phyloP scores from a whole-genome alignment of 1,140 invertebrate species.

The Sesamia nonagrioides region DNA sequence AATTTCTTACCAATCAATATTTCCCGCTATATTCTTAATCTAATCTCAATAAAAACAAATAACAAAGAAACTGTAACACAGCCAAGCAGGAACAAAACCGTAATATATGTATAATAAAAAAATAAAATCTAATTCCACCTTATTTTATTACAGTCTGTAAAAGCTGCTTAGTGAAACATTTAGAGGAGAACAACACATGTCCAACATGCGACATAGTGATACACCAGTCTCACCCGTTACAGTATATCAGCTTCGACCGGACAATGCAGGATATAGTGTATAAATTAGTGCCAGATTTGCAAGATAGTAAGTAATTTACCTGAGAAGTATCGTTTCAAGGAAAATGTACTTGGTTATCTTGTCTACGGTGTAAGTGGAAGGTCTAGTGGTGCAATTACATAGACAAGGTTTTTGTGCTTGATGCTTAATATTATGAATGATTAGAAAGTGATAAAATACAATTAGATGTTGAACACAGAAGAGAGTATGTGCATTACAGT shows the following conservation, averaged over 20 bases:
- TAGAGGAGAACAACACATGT: conserved; percentile 99
- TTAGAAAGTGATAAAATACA: no score
- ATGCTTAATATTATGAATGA: no score
- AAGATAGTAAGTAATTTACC: conserved; percentile 91
- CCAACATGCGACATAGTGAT: conserved; percentile 98
- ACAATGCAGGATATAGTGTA: conserved; percentile 99
- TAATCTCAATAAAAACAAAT: neutral
- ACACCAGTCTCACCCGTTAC: conserved; percentile 98
- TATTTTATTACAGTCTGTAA: conserved; percentile 93
- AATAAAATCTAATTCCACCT: neutral
- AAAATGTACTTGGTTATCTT: neutral
- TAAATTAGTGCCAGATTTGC: conserved; percentile 97
- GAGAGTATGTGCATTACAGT: no score
- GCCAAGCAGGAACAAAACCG: neutral
- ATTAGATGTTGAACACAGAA: no score
- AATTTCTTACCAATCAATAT: conserved; percentile 8
- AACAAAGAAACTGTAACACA: neutral
- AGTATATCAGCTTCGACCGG: conserved; percentile 98
- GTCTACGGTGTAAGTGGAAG: neutral
- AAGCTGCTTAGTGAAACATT: conserved; percentile 98
- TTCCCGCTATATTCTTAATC: neutral
- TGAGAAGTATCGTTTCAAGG: neutral
- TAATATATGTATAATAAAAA: neutral
- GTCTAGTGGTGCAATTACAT: neutral
- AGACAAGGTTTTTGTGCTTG: no score